phyloP scores from a whole-genome alignment of 2,113 vertebrate species.

The Sylvia atricapilla region DNA sequence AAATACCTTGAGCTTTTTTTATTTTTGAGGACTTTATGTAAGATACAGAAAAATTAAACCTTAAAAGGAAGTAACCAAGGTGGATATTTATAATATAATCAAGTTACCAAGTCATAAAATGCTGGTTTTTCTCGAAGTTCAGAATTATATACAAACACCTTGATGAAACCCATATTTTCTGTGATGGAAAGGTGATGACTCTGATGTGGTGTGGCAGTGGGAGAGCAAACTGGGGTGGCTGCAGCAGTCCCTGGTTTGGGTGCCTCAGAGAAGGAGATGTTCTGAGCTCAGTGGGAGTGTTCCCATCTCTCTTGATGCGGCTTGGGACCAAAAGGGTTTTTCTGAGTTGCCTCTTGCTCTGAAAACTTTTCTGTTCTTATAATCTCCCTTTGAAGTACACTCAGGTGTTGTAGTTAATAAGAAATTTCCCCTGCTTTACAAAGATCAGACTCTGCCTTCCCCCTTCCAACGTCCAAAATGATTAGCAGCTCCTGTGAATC shows the following conservation, averaged over 20 bases:
- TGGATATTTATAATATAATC: neutral
- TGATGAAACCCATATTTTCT: neutral
- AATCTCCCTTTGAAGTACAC: neutral
- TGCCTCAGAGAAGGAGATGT: neutral
- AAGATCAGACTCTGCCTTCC: neutral
- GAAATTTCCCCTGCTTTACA: neutral
- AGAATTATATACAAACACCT: neutral
- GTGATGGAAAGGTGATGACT: neutral
- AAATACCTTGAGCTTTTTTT: neutral
- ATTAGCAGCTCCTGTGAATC: conserved; percentile 27
- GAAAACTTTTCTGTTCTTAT: neutral
- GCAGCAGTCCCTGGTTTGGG: neutral
- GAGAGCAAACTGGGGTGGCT: neutral
- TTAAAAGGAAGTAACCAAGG: neutral
- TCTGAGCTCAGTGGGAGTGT: neutral
- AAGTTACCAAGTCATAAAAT: neutral
- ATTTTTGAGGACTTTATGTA: neutral
- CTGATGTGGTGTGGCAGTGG: neutral
- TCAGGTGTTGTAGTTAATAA: neutral
- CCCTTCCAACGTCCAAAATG: neutral
- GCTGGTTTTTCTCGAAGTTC: neutral
- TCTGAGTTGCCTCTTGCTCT: neutral
- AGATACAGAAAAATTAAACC: neutral
- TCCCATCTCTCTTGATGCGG: neutral
- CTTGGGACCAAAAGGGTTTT: neutral